Evolutionary conservation across 2,113 vertebrate genomes (phyloP).

Genomic region (Pteronura brasiliensis): DNA sequence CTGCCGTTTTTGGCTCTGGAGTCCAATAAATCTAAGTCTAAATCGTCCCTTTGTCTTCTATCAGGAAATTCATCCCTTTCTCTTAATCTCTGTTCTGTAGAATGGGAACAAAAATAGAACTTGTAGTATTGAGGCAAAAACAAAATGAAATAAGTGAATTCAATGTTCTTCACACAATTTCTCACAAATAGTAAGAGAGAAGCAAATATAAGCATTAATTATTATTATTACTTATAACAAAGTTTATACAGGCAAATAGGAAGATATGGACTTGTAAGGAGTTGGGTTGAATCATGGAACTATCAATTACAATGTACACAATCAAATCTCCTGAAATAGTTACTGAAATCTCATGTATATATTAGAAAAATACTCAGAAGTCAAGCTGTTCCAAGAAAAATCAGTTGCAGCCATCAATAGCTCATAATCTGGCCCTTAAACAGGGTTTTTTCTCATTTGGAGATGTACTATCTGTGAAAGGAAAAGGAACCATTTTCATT

Average conservation of each 20-base stretch:
- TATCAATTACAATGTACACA: neutral
- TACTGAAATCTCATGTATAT: neutral
- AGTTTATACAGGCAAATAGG: neutral
- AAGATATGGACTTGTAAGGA: neutral
- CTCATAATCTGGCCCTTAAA: neutral
- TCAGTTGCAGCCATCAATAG: neutral
- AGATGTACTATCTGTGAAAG: neutral
- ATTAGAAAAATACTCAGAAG: neutral
- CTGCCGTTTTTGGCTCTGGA: neutral
- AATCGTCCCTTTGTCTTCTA: neutral
- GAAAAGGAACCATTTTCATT: neutral
- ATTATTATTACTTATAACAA: neutral
- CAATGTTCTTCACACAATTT: neutral
- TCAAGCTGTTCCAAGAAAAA: neutral
- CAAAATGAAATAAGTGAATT: conserved; percentile 4
- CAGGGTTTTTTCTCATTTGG: neutral
- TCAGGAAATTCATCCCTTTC: neutral
- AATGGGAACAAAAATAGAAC: neutral
- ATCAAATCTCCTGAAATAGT: neutral
- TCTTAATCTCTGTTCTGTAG: neutral
- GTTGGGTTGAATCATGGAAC: neutral
- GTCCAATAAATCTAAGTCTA: neutral
- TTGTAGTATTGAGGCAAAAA: neutral
- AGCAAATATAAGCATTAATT: neutral
- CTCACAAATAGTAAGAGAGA: neutral